phyloP scores from a whole-genome alignment of 2,113 vertebrate species.

The Cyprinodon brontotheroides region DNA sequence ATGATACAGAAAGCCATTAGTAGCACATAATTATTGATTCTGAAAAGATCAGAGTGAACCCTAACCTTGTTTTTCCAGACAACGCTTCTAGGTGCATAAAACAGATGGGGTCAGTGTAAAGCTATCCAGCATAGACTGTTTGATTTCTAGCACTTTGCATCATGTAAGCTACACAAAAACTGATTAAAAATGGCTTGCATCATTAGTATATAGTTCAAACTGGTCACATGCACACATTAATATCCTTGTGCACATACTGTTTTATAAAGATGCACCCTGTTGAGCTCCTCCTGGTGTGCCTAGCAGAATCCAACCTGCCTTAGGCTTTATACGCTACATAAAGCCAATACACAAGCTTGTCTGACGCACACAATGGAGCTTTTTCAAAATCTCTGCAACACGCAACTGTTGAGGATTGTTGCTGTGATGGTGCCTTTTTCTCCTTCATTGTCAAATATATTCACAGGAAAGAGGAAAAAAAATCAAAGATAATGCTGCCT shows the following conservation, averaged over 20 bases:
- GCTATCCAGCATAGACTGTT: neutral
- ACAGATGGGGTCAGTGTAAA: conserved; percentile 21
- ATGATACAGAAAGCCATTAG: neutral
- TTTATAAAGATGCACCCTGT: conserved; percentile 8
- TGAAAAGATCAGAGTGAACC: neutral
- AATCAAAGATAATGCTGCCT: conserved; percentile 37
- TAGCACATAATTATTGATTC: neutral
- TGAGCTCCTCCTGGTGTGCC: conserved; percentile 22
- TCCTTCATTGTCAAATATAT: conserved; percentile 38
- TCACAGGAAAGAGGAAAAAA: conserved; percentile 26
- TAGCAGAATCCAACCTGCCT: conserved; percentile 40
- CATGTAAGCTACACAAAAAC: conserved; percentile 36
- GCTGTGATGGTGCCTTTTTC: conserved; percentile 66
- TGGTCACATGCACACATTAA: conserved; percentile 10
- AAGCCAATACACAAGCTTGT: conserved; percentile 20
- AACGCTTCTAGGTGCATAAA: neutral
- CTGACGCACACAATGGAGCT: conserved; percentile 17
- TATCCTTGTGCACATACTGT: conserved; percentile 1
- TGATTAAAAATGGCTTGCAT: conserved; percentile 8
- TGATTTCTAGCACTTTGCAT: conserved; percentile 64
- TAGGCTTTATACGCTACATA: conserved; percentile 45
- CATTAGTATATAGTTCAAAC: conserved; percentile 34
- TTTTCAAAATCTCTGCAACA: conserved; percentile 32
- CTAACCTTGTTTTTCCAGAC: too few species aligned
- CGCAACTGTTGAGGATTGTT: conserved; percentile 49